phyloP scores from a whole-genome alignment of 2,113 vertebrate genomes.

The Poecilia latipinna region DNA sequence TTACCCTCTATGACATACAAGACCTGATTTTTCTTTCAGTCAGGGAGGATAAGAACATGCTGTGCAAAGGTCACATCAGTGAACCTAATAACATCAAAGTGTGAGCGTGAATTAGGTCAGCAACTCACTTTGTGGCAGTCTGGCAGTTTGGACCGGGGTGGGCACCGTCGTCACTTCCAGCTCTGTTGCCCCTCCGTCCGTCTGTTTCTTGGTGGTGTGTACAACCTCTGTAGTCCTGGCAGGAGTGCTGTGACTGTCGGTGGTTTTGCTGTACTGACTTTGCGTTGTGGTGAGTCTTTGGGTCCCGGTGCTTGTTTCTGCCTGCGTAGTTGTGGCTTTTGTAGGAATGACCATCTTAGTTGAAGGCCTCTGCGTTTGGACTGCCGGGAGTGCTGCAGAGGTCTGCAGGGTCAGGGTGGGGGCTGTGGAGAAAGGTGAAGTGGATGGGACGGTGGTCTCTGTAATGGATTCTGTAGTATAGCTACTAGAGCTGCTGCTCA shows the following conservation, averaged over 20 bases:
- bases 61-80: too few species aligned
- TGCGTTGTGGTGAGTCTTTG: constrained; percentile 43
- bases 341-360: constrained; percentile 34
- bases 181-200: constrained; percentile 37
- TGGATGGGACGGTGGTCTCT: constrained; percentile 17
- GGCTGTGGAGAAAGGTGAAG: constrained; percentile 18
- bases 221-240: constrained; percentile 40
- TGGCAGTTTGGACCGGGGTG: constrained; percentile 16
- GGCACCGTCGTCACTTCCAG: constrained; percentile 40
- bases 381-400: constrained; percentile 25
- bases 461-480: constrained; percentile 24
- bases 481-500: constrained; percentile 29
- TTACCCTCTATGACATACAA: background rate
- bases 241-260: constrained; percentile 40
- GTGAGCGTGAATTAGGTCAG: background rate
- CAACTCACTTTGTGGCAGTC: constrained; percentile 33
- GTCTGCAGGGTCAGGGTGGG: constrained; percentile 43
- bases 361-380: constrained; percentile 41
- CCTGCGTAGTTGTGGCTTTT: constrained; percentile 43
- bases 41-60: background rate
- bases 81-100: background rate
- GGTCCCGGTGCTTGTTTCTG: constrained; percentile 60
- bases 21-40: background rate
- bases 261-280: constrained; percentile 36
- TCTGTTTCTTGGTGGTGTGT: constrained; percentile 52